Evolutionary conservation across 1,140 invertebrate genomes (phyloP).

Genomic region (Trichonephila clavata): DNA sequence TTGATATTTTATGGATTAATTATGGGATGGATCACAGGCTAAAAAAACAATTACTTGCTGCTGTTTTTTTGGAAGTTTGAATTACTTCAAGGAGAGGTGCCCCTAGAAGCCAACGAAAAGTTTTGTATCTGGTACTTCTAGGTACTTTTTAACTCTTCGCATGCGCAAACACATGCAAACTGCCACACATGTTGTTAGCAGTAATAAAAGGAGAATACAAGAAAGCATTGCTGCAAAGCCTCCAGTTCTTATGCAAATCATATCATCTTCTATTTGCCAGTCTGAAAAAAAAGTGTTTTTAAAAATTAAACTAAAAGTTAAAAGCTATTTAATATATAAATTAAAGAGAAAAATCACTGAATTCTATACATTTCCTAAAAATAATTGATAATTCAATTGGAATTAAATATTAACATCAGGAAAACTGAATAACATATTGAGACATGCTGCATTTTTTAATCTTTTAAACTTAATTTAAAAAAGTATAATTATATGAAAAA

Average conservation of each 20-base stretch:
- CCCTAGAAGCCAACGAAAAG: slow-evolving; percentile 22
- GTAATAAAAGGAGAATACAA: slow-evolving; percentile 20
- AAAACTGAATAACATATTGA: no score
- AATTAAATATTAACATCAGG: no score
- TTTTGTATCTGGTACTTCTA: slow-evolving; percentile 25
- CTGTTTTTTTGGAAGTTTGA: neutral
- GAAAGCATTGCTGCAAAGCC: slow-evolving; percentile 64
- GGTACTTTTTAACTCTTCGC: slow-evolving; percentile 22
- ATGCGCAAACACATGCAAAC: slow-evolving; percentile 46
- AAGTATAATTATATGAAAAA: no score
- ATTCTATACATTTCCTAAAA: no score
- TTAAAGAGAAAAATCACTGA: no score
- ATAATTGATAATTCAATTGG: no score
- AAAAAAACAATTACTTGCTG: neutral
- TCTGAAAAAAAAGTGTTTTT: slow-evolving; percentile 5
- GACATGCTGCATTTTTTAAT: no score
- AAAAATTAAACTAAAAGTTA: neutral
- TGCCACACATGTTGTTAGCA: neutral
- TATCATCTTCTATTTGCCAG: neutral
- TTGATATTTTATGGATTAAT: neutral
- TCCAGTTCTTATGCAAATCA: slow-evolving; percentile 45
- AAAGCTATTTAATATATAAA: neutral
- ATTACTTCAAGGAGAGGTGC: slow-evolving; percentile 45
- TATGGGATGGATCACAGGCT: neutral
- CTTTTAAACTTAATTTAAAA: no score